Base-by-base conservation (phyloP, 2,888 invertebrate genomes). In the Chymomyza procnemis region DNA sequence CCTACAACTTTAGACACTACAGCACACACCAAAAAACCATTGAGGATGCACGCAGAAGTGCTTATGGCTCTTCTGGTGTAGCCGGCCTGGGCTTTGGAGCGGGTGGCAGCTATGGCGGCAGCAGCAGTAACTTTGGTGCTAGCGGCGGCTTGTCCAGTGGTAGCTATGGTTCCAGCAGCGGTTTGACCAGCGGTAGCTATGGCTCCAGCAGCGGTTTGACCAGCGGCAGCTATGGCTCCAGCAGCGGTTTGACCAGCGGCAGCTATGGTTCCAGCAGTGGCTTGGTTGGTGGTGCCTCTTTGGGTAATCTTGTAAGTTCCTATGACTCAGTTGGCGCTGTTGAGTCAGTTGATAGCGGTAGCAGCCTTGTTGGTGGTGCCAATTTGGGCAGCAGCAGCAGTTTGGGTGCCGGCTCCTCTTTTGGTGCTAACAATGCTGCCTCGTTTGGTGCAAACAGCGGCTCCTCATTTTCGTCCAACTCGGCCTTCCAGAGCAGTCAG, bases 21-120 rank as follows among this genome's bases (percentile, higher is more conserved):
- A 60, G 59, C 21, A 87, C 88, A 73, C 91, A 91, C 69, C 79
- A 87, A 34, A 87, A 89, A 73, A 88, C 90, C 5, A 77, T 91
- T 16, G 88, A 88, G n/a, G 80, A 88, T 67, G 91, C 91, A 3
- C 88, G 88, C 48, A 80, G 80, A 50, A 85, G 87, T 12, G 66
- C 74, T 9, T 79, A 64, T 9, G 71, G 66, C 12, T 56, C 58
- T 0, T 50, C 50, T 59, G 69, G 75, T 47, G 66, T 60, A 41
- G 67, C 69, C 5, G 48, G 61, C 4, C 21, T 67, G 52, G 76
- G 79, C 0, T 66, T 19, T 6, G 68, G 69, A 12, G 18, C 68
- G 12, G 34, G 34, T 6, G 73, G 67, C 21, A 26, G 55, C 52
- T 19, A 46, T 19, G 30, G 34, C 9, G 4, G 8, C 1, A 34